phyloP scores from a whole-genome alignment of 92 coral and sea anemone genomes.

The Bergia sp. region DNA sequence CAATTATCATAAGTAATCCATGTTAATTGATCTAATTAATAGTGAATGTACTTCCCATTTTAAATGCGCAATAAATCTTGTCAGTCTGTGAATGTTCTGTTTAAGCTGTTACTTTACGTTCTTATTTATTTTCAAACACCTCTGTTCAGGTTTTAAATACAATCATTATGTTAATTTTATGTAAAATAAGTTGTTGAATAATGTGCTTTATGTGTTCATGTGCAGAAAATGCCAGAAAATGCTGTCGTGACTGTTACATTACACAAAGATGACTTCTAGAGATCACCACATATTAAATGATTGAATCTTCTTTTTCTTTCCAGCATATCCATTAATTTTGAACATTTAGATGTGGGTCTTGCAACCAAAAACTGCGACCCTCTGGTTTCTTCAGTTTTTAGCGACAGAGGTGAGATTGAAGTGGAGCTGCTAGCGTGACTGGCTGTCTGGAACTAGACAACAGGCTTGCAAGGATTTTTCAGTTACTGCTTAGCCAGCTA shows the following conservation, averaged over 20 bases:
- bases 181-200: no score
- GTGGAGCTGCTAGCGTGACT: background rate
- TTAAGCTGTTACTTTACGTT: background rate
- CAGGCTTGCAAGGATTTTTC: background rate
- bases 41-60: background rate
- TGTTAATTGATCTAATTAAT: no score
- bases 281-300: background rate
- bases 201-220: background rate
- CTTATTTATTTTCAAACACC: background rate
- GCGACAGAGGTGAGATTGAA: slow-evolving; percentile 17
- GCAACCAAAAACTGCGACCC: slow-evolving; percentile 27
- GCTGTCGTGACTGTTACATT: background rate
- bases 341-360: slow-evolving; percentile 26
- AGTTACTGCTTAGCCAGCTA: background rate
- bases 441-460: background rate
- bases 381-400: slow-evolving; percentile 26
- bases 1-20: no score
- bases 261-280: background rate
- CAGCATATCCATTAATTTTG: slow-evolving; percentile 42
- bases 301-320: slow-evolving; percentile 36
- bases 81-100: background rate
- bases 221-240: background rate
- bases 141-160: background rate
- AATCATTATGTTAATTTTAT: no score
- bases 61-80: background rate